Evolutionary conservation across 2,797 vertebrate genomes (phyloP).

Genomic region (Emys orbicularis): DNA sequence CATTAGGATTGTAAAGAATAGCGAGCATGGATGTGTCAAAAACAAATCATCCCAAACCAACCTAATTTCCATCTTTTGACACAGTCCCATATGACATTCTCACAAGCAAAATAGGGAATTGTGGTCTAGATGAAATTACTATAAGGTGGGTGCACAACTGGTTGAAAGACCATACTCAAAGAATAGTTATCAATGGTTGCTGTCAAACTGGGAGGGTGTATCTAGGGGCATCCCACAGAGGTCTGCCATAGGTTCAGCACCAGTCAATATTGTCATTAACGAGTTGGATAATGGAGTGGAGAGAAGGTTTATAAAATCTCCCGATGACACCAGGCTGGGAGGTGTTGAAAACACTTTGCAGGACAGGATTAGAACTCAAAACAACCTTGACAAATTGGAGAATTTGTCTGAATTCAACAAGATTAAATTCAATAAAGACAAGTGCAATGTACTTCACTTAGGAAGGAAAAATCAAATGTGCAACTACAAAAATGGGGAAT

Average conservation of each 20-base stretch:
- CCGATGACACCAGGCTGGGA: not conserved
- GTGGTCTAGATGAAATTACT: not conserved
- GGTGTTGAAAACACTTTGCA: not conserved
- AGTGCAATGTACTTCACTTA: not conserved
- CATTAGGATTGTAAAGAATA: not conserved
- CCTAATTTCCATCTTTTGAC: not conserved
- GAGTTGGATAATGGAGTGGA: not conserved
- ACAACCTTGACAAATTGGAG: not conserved
- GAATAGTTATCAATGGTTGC: not conserved
- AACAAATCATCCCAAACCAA: not conserved
- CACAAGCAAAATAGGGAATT: not conserved
- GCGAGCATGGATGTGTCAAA: not conserved
- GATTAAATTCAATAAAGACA: not conserved
- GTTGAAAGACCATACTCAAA: not conserved
- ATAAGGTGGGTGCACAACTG: not conserved
- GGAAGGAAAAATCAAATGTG: not conserved
- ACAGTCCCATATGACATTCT: not conserved
- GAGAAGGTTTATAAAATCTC: not conserved
- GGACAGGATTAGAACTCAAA: not conserved
- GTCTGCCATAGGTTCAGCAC: not conserved
- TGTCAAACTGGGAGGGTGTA: not conserved
- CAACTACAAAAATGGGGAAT: not conserved
- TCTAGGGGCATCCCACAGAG: not conserved
- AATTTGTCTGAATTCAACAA: not conserved
- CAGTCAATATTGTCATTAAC: not conserved